Evolutionary conservation across 2,888 invertebrate genomes (phyloP).

Genomic region (Stenodema calcarata): DNA sequence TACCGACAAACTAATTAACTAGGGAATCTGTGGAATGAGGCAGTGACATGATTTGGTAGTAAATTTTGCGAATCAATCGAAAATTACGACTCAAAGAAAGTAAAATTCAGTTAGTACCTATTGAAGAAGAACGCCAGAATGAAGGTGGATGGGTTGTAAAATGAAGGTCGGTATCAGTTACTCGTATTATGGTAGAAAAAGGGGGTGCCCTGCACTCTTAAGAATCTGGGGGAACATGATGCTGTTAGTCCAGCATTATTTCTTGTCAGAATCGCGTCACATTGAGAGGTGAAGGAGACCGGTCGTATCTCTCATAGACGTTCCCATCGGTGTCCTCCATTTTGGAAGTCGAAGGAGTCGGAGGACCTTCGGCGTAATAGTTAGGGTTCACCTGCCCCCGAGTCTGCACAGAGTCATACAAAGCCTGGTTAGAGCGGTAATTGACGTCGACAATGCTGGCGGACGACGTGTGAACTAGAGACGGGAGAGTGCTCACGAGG

Average conservation of each 20-base stretch:
- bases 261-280: slow-evolving; percentile 59
- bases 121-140: too few relatives aligned
- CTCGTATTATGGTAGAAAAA: too few relatives aligned
- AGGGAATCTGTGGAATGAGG: too few relatives aligned
- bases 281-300: slow-evolving; percentile 58
- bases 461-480: slow-evolving; percentile 54
- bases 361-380: slow-evolving; percentile 58
- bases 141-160: too few relatives aligned
- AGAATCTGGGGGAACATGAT: background rate
- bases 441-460: slow-evolving; percentile 62
- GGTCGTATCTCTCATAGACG: slow-evolving; percentile 58
- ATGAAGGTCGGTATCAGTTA: too few relatives aligned
- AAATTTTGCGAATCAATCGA: too few relatives aligned
- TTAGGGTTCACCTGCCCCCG: slow-evolving; percentile 57
- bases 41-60: too few relatives aligned
- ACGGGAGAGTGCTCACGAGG: slow-evolving; percentile 60
- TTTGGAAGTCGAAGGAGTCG: slow-evolving; percentile 55
- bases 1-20: too few relatives aligned
- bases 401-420: slow-evolving; percentile 59
- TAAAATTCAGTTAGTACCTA: too few relatives aligned
- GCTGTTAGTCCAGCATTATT: slow-evolving; percentile 50
- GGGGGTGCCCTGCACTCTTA: background rate
- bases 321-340: slow-evolving; percentile 57
- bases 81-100: too few relatives aligned
- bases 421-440: slow-evolving; percentile 60